A percentile compares a stretch with the other conserved stretches of the same genome.
Evolutionary conservation across 1,140 invertebrate genomes (phyloP).

Genomic region (Temnothorax longispinosus): DNA sequence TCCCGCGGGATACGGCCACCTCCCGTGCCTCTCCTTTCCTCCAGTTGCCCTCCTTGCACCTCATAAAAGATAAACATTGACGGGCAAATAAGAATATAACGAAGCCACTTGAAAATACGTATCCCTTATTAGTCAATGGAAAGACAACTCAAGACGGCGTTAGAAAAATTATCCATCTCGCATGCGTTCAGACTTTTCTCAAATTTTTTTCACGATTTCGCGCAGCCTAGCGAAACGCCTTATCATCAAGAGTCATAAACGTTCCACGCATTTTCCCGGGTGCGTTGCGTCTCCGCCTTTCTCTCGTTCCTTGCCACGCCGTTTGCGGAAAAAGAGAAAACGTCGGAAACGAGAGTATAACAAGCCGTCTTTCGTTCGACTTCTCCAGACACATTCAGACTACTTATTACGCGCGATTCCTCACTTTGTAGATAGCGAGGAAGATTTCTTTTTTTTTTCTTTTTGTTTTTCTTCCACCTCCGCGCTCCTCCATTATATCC

Average conservation of each 20-base stretch:
- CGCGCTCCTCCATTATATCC: constrained; percentile 23
- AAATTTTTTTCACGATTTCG: not conserved
- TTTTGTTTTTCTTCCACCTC: constrained; percentile 37
- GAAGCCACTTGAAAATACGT: not conserved
- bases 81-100: constrained; percentile 4
- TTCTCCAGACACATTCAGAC: constrained; percentile 66
- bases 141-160: not conserved
- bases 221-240: not conserved
- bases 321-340: constrained; percentile 60
- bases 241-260: constrained; percentile 1
- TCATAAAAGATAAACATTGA: not conserved
- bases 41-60: not conserved
- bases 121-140: not conserved
- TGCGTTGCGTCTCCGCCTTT: not conserved
- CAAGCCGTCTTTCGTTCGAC: constrained; percentile 68
- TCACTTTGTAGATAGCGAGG: not conserved
- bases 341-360: constrained; percentile 68
- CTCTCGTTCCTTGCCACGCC: constrained; percentile 15
- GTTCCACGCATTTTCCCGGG: not conserved
- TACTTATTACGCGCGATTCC: constrained; percentile 67
- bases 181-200: constrained; percentile 13
- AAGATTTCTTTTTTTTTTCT: constrained; percentile 23
- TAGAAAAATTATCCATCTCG: not conserved
- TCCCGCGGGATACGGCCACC: constrained; percentile 7
- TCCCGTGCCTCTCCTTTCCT: not conserved